phyloP scores from a whole-genome alignment of 2,797 vertebrate species.

The Poecilia picta region DNA sequence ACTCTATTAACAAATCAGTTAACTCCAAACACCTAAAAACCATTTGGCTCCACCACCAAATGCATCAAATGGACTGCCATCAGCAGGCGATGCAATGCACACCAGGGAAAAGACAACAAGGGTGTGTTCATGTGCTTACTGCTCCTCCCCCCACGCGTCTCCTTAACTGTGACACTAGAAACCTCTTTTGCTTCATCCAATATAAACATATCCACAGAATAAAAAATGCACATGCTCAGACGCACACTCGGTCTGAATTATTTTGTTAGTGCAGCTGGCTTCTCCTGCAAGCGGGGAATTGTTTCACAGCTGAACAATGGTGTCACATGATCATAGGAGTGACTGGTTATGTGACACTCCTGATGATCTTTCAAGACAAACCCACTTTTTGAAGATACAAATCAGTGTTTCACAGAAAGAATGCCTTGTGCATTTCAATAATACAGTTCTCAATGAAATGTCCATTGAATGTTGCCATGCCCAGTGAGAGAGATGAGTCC shows the following conservation, averaged over 20 bases:
- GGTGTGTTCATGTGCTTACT: conserved; percentile 53
- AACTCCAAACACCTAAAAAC: conserved; percentile 43
- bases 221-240: conserved; percentile 15
- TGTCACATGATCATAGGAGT: neutral
- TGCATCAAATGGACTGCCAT: conserved; percentile 63
- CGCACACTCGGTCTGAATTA: conserved; percentile 20
- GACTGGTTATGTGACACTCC: neutral
- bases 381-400: neutral
- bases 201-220: conserved; percentile 17
- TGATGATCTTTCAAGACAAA: neutral
- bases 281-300: neutral
- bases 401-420: neutral
- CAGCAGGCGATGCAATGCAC: conserved; percentile 31
- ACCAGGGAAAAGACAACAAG: conserved; percentile 60
- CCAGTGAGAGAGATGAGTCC: conserved; percentile 25
- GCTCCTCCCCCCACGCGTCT: conserved; percentile 13
- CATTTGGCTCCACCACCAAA: conserved; percentile 59
- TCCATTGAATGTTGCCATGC: conserved; percentile 26
- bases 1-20: conserved; percentile 39
- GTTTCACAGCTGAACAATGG: neutral
- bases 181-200: conserved; percentile 50
- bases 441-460: neutral
- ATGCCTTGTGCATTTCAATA: neutral
- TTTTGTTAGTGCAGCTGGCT: neutral
- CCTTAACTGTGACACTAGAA: conserved; percentile 43